A percentile compares a stretch with the other conserved stretches of the same genome.
phyloP scores from a whole-genome alignment of 2,113 vertebrate species.

The Deroptyus accipitrinus region DNA sequence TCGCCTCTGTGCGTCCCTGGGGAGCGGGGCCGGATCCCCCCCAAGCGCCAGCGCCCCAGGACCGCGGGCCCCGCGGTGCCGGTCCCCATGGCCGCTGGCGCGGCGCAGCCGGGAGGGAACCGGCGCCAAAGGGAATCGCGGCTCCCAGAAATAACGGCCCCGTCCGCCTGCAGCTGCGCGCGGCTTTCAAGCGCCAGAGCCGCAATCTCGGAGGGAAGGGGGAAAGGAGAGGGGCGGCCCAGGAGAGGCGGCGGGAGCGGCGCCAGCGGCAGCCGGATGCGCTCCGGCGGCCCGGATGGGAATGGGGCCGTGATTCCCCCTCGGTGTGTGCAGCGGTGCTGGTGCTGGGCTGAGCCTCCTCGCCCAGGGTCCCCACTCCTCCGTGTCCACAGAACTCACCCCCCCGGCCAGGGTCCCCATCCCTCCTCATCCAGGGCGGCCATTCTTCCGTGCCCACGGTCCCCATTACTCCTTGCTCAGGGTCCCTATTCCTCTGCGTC shows the following conservation, averaged over 20 bases:
- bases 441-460: accelerated
- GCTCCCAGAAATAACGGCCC: conserved; percentile 17
- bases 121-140: not conserved
- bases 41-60: not conserved
- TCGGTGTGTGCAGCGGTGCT: accelerated
- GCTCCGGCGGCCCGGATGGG: not conserved
- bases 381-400: too few species aligned
- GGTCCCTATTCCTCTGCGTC: too few species aligned
- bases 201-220: conserved; percentile 15
- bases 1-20: not conserved
- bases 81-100: not conserved
- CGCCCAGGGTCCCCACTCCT: accelerated
- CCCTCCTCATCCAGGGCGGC: accelerated
- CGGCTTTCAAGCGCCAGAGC: not conserved
- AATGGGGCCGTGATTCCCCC: not conserved
- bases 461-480: too few species aligned
- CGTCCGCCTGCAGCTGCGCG: not conserved
- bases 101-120: not conserved
- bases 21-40: not conserved
- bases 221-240: not conserved
- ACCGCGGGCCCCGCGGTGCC: accelerated
- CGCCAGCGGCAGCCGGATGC: not conserved
- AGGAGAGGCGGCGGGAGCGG: not conserved
- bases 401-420: too few species aligned
- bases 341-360: accelerated